phyloP scores from a whole-genome alignment of 2,888 invertebrate genomes.

The Drosophila paucipuncta region DNA sequence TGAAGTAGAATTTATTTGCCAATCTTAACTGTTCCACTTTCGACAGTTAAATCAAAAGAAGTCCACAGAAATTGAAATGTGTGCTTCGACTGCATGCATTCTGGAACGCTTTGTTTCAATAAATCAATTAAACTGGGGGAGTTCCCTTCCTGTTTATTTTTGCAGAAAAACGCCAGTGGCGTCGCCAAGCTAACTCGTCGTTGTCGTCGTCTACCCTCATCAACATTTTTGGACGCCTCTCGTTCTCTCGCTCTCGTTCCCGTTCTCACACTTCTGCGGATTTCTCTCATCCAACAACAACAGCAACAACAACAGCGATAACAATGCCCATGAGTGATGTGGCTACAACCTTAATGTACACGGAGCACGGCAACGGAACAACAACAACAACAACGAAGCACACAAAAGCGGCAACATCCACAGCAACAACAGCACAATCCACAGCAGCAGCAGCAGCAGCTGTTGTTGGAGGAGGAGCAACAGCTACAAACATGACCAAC shows the following conservation, averaged over 20 bases:
- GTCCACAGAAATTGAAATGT: background rate
- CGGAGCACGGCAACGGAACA: conserved; percentile 61
- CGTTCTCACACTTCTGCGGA: background rate
- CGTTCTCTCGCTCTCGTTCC: conserved; percentile 2
- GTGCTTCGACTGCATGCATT: background rate
- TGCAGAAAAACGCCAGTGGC: conserved; percentile 54
- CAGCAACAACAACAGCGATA: conserved; percentile 19
- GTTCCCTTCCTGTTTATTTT: background rate
- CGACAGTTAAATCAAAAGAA: background rate
- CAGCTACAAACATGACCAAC: conserved; percentile 53
- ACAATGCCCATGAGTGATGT: conserved; percentile 73
- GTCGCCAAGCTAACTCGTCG: conserved; percentile 59
- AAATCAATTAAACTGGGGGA: background rate
- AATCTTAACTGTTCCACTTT: background rate
- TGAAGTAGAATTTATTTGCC: background rate
- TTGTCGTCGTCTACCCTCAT: conserved; percentile 50
- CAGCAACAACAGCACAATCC: conserved; percentile 10
- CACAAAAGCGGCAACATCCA: conserved; percentile 26
- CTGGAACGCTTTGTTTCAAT: background rate
- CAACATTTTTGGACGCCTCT: conserved; percentile 46
- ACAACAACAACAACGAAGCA: conserved; percentile 33
- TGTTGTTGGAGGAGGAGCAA: conserved; percentile 24
- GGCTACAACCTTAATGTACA: conserved; percentile 57
- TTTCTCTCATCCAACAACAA: conserved; percentile 25
- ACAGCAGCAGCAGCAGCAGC: conserved; percentile 14